Conservation (phyloP, 2,888 invertebrate species). For the Drosophila prolongata region DNA sequence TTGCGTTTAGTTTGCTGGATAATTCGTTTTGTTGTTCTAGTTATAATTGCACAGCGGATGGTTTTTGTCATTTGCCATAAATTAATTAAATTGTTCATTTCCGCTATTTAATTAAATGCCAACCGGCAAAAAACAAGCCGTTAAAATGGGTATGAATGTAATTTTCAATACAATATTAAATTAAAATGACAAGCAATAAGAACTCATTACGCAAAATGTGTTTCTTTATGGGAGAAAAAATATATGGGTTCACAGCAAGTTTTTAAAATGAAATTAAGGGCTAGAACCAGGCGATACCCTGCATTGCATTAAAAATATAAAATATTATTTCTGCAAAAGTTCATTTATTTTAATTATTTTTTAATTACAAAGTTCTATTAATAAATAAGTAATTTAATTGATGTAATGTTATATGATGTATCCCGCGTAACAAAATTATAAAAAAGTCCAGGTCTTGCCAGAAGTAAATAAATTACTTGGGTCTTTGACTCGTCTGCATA, state of each 20-base stretch:
- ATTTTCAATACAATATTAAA: slow-evolving; percentile 55
- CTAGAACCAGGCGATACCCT: neutral
- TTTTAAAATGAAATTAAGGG: neutral
- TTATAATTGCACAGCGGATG: slow-evolving; percentile 33
- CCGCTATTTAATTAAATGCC: slow-evolving; percentile 65
- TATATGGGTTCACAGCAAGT: too few species aligned
- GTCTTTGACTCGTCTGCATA: neutral
- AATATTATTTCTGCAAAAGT: too few species aligned
- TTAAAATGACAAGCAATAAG: slow-evolving; percentile 53
- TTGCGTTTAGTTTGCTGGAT: slow-evolving; percentile 19
- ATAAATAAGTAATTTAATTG: too few species aligned
- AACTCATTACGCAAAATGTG: slow-evolving; percentile 28
- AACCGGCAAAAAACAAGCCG: slow-evolving; percentile 1
- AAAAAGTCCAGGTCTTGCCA: too few species aligned
- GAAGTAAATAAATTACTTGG: too few species aligned
- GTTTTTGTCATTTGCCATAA: slow-evolving; percentile 44
- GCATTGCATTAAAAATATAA: too few species aligned
- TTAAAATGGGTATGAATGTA: slow-evolving; percentile 18
- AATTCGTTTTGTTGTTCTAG: slow-evolving; percentile 11
- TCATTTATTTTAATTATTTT: too few species aligned
- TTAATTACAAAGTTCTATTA: too few species aligned
- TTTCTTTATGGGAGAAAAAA: slow-evolving; percentile 3
- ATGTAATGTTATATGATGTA: too few species aligned
- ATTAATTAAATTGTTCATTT: slow-evolving; percentile 72
- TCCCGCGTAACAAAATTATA: too few species aligned